Evolutionary conservation across 2,113 vertebrate species (phyloP), one percentile per base, ranked within the genome.

Genomic region (Elachura formosa): DNA sequence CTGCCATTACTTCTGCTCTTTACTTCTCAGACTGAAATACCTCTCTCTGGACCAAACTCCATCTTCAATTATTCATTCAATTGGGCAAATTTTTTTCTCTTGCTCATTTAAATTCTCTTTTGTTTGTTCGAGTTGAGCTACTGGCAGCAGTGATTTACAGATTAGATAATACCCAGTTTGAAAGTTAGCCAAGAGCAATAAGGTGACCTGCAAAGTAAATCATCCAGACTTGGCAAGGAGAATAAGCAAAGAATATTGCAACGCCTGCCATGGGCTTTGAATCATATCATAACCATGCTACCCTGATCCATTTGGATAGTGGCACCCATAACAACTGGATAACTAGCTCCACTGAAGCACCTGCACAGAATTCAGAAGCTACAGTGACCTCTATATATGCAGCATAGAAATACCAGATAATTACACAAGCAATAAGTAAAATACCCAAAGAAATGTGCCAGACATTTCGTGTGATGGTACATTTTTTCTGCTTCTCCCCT

Each of bases 31-130:
- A 72, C 15, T 82, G 48, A 94, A 93, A 75, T 48, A 59, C 19
- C 7, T 28, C 40, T 49, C 64, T 81, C 48, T 72, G 41, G 36
- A 83, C 56, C 40, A 52, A 89, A 64, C 21, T 84, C 52, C 13
- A 33, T 63, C 56, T 94, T 92, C 48, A 93, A 81, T 92, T 89
- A 92, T 81, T 92, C 55, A 93, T 84, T 74, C 59, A 68, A 40
- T 2, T 52, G 31, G 43, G 11, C 6, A 56, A 8, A 1, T 17
- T 58, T 84, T 58, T 61, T 76, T 61, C 41, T 24, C 13, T 58
- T 61, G 15, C 7, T 88, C 28, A 79, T 82, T 85, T 84, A 56
- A 87, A 56, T 28, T 66, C 1, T 58, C 29, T 26, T 56, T 25
- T 67, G 13, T 40, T 63, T 77, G 12, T 46, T 81, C 71, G 63